Base-by-base conservation (phyloP, 2,888 invertebrate species). In the Lasioglossum figueresi region DNA sequence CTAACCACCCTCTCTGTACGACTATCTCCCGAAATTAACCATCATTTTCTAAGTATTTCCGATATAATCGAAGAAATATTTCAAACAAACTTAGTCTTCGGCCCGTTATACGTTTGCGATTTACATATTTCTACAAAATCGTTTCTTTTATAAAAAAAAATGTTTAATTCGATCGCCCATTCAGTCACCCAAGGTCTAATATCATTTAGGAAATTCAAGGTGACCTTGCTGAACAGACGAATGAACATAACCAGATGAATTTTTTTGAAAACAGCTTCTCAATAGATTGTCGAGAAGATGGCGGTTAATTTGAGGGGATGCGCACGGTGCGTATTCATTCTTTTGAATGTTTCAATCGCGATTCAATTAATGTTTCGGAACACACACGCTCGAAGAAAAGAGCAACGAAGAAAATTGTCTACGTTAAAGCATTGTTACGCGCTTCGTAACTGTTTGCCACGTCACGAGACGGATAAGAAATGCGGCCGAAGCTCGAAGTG, bases 381-480 rank as follows among this genome's bases (percentile, higher is more conserved):
- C 34, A 14, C 34, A 14, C 78, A 37, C 56, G 27, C 43, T 75
- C 52, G 23, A 82, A 74, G 71, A 52, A 75, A 56, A 34, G 27
- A 43, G 43, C 23, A 45, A 72, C 37, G 73, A 76, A 66, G 56
- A 63, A 48, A 59, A 79, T 66, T 45, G 37, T 66, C 71, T 52
- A 56, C 1, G n/a, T 45, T 56, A 48, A 73, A 48, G 73, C 48
- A 73, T 73, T 56, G 23, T 52, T 34, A 52, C 31, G 12, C 52
- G 19, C 45, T 43, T 75, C 40, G 34, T 56, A 68, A 76, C 40
- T 37, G 43, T 52, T 70, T 37, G 48, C 31, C 34, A 8, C 14
- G 59, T 40, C n/a, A 80, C 34, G 68, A 80, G 77, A 23, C 34
- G 31, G 59, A 66, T 74, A 76, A 78, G 79, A 80, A 81, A 77